Base-by-base conservation (phyloP, 2,797 vertebrate genomes). In the Euphonia xanthogaster region DNA sequence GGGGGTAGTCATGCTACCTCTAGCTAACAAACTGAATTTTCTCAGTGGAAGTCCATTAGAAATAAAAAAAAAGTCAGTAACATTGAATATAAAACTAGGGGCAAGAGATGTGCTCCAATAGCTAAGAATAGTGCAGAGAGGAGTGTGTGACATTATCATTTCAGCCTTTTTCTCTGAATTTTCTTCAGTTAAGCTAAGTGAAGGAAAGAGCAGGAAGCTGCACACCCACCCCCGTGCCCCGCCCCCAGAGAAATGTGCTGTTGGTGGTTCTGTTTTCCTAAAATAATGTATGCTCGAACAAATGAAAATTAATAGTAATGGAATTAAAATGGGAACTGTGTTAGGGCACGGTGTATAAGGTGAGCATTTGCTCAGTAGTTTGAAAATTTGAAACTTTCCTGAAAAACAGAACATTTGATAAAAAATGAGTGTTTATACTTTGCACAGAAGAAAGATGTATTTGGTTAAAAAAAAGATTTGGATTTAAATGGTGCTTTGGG, bases 221-320 rank as follows among this genome's bases (percentile, higher is more conserved):
- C 1, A 2, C 10, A 44, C 5, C 37, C 40, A 47, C 79, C 10
- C 15, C 12, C 13, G 27, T 0, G 0, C 0, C 13, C 8, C 31
- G n/a, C n/a, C n/a, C 28, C 37, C 31, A 25, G 22, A 71, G 66
- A 74, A 93, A 70, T 10, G 31, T 68, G 30, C 19, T 53, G 10
- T 47, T 91, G 65, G 25, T 3, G 5, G 17, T 85, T 67, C 21
- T 78, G 20, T 74, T 87, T 72, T 44, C 37, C 84, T 90, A 48
- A 77, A 68, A 47, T 54, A 24, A 30, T 10, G 1, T 51, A 22
- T 68, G 33, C 30, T 85, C 25, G 51, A 73, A 91, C 66, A 85
- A 51, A 25, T 1, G 25, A 73, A 82, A 68, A 70, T 31, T 79
- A 28, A 15, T 40, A 73, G 50, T 54, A 54, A 25, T 62, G 31